A percentile compares a stretch with the other conserved stretches of the same genome.
phyloP scores from a whole-genome alignment of 1,140 invertebrate species.

The Fopius arisanus region DNA sequence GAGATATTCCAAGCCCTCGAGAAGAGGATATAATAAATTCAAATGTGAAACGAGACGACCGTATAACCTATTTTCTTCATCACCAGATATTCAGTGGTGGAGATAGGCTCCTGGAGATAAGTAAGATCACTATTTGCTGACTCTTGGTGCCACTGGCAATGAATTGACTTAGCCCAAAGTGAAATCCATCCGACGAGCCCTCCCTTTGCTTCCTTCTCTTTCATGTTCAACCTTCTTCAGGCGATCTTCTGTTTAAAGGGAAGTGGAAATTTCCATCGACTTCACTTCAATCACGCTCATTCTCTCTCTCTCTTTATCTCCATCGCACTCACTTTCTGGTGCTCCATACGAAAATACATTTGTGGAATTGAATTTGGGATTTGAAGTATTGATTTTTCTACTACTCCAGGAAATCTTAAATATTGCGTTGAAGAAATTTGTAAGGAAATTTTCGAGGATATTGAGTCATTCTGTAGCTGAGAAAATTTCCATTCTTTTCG shows the following conservation, averaged over 20 bases:
- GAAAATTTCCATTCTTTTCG: too few relatives aligned
- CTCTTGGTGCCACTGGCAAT: not conserved
- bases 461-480: too few relatives aligned
- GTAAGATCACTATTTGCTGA: not conserved
- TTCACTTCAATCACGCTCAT: too few relatives aligned
- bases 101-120: not conserved
- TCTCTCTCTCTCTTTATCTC: too few relatives aligned
- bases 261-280: too few relatives aligned
- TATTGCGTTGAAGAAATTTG: too few relatives aligned
- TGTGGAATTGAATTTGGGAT: too few relatives aligned
- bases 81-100: not conserved
- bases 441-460: too few relatives aligned
- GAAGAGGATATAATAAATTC: not conserved
- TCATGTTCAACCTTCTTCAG: not conserved
- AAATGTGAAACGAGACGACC: not conserved
- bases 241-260: not conserved
- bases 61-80: not conserved
- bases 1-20: not conserved
- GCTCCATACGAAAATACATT: too few relatives aligned
- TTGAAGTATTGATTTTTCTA: too few relatives aligned
- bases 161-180: not conserved
- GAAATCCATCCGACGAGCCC: not conserved
- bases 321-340: too few relatives aligned
- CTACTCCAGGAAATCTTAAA: too few relatives aligned
- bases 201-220: not conserved